A percentile compares a stretch with the other conserved stretches of the same genome.
phyloP scores from a whole-genome alignment of 2,888 invertebrate genomes.

The Amblyjoppa fuscipennis region DNA sequence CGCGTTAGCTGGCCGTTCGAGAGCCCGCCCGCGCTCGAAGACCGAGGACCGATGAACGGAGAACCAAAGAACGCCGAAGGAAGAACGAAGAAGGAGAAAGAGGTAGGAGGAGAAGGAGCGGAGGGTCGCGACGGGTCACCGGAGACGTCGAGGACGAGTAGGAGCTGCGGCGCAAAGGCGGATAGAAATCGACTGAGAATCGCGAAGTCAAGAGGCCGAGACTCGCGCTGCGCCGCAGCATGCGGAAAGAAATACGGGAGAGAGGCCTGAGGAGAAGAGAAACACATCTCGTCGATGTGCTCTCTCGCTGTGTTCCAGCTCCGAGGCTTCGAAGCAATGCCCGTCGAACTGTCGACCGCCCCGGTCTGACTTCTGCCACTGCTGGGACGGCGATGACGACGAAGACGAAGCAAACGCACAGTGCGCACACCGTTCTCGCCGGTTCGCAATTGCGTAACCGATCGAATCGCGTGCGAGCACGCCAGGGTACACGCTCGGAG shows the following conservation, averaged over 20 bases:
- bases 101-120: slow-evolving; percentile 33
- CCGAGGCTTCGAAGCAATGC: background rate
- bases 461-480: slow-evolving; percentile 70
- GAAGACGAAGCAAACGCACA: slow-evolving; percentile 6
- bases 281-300: background rate
- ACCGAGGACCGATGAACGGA: slow-evolving; percentile 17
- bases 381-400: slow-evolving; percentile 47
- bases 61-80: background rate
- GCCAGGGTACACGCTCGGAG: background rate
- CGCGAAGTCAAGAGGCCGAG: slow-evolving; percentile 59
- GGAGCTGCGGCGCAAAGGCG: slow-evolving; percentile 50
- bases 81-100: slow-evolving; percentile 12
- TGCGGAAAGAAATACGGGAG: slow-evolving; percentile 12
- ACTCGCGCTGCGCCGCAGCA: slow-evolving; percentile 20
- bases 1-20: background rate
- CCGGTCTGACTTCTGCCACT: slow-evolving; percentile 1
- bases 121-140: slow-evolving; percentile 69
- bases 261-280: background rate
- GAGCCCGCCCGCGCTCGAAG: slow-evolving; percentile 4
- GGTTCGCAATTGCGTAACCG: slow-evolving; percentile 75
- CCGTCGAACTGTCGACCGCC: slow-evolving; percentile 26
- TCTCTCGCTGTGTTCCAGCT: background rate
- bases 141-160: slow-evolving; percentile 66
- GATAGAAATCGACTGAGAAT: slow-evolving; percentile 61
- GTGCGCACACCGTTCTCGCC: background rate